Evolutionary conservation across 2,888 invertebrate genomes (phyloP).

Genomic region (Cinara cedri): DNA sequence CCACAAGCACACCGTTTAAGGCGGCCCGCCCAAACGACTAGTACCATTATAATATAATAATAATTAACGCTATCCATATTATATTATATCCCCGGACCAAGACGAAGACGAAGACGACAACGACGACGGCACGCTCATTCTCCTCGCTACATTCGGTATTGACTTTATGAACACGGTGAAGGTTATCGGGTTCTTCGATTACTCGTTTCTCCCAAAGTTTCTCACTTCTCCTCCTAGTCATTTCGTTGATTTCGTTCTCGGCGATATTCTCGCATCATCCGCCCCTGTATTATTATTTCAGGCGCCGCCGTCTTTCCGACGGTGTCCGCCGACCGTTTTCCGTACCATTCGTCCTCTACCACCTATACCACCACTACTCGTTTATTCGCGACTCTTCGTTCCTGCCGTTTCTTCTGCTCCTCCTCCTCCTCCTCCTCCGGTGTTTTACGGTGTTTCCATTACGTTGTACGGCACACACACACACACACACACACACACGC

Average conservation of each 20-base stretch:
- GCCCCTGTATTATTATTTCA: too few relatives aligned
- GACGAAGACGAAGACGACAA: not conserved
- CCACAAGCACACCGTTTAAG: constrained; percentile 59
- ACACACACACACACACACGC: too few relatives aligned
- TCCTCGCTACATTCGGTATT: constrained; percentile 28
- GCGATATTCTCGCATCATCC: too few relatives aligned
- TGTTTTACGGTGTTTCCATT: not conserved
- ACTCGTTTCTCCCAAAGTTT: constrained; percentile 9
- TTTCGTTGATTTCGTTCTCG: not conserved
- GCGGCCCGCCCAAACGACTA: not conserved
- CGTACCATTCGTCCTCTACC: not conserved
- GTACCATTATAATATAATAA: too few relatives aligned
- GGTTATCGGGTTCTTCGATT: constrained; percentile 37
- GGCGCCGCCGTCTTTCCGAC: too few relatives aligned
- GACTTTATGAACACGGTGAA: constrained; percentile 43
- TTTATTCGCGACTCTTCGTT: not conserved
- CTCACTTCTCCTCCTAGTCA: not conserved
- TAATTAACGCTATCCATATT: too few relatives aligned
- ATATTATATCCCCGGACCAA: not conserved
- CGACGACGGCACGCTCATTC: constrained; percentile 9
- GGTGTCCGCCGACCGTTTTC: not conserved
- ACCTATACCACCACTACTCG: not conserved
- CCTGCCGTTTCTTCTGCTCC: not conserved
- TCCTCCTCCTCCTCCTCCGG: not conserved
- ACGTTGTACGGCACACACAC: not conserved